Evolutionary conservation across 30 jellyfish, hydroid and myxozoan species (phyloP).

Genomic region (Catostylus mosaicus): DNA sequence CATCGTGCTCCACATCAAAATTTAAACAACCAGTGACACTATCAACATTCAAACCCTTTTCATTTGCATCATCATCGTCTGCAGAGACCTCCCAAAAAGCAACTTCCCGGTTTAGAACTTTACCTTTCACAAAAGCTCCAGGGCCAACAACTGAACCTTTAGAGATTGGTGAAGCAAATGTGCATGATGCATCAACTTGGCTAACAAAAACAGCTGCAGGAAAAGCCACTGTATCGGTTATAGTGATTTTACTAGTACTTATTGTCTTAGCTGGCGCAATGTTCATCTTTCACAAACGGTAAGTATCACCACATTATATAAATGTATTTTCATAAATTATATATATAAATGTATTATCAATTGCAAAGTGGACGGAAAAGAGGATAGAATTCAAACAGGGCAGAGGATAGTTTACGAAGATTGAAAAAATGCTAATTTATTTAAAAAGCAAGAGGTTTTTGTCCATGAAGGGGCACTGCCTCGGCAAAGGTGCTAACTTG

Average conservation of each 20-base stretch:
- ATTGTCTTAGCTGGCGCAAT: background rate
- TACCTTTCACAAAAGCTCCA: background rate
- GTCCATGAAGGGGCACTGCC: too few relatives aligned
- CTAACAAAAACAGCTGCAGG: conserved; percentile 12
- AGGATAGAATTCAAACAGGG: too few relatives aligned
- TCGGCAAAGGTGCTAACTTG: too few relatives aligned
- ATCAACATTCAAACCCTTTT: too few relatives aligned
- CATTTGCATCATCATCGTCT: background rate
- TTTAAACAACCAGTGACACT: too few relatives aligned
- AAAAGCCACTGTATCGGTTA: background rate
- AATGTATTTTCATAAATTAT: too few relatives aligned
- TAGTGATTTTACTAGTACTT: background rate
- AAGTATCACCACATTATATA: conserved; percentile 6
- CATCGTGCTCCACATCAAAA: too few relatives aligned
- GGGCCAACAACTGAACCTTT: background rate
- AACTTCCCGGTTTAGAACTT: background rate
- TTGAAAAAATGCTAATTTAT: too few relatives aligned
- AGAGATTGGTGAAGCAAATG: background rate
- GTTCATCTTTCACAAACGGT: background rate
- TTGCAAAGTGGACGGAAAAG: too few relatives aligned
- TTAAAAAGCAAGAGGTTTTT: too few relatives aligned
- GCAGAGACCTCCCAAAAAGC: background rate
- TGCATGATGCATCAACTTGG: background rate
- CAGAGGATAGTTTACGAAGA: too few relatives aligned
- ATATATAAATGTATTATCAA: too few relatives aligned